These are phyloP conservation scores for Hydrozoanthus tunicans DNA, from an alignment of 64 coral and sea anemone genomes.

Conservation along the genomic window DNA sequence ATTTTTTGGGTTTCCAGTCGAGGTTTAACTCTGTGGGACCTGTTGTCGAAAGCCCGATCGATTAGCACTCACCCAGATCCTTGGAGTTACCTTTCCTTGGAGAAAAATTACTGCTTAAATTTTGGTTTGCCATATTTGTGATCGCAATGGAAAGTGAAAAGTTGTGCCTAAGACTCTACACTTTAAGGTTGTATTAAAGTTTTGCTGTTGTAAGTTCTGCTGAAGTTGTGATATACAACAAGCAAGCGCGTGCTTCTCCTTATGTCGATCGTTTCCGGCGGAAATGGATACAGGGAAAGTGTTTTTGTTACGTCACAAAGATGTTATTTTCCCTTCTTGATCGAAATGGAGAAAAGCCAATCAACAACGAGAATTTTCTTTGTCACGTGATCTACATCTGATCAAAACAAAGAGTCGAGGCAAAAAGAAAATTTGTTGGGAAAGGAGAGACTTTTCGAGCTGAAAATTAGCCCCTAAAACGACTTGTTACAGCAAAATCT, in stretches of 20 bases:
- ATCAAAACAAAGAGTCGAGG: constrained; percentile 54
- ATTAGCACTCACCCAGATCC: too few species aligned
- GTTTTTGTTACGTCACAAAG: constrained; percentile 21
- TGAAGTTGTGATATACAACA: too few species aligned
- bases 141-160: too few species aligned
- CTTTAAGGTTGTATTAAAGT: too few species aligned
- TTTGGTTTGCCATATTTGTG: too few species aligned
- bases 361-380: constrained; percentile 27
- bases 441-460: constrained; percentile 2
- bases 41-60: too few species aligned
- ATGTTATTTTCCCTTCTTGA: not conserved
- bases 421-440: constrained; percentile 53
- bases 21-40: too few species aligned
- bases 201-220: too few species aligned
- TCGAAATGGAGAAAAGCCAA: constrained; percentile 27
- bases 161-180: too few species aligned
- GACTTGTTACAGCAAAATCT: not conserved
- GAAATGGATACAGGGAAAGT: not conserved
- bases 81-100: too few species aligned
- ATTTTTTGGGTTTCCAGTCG: too few species aligned
- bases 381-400: constrained; percentile 54
- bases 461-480: constrained; percentile 25
- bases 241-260: not conserved
- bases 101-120: too few species aligned
- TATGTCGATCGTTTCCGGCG: constrained; percentile 15